Evolutionary conservation across 2,797 vertebrate genomes (phyloP).

Genomic region (Tauraco hartlaubi): DNA sequence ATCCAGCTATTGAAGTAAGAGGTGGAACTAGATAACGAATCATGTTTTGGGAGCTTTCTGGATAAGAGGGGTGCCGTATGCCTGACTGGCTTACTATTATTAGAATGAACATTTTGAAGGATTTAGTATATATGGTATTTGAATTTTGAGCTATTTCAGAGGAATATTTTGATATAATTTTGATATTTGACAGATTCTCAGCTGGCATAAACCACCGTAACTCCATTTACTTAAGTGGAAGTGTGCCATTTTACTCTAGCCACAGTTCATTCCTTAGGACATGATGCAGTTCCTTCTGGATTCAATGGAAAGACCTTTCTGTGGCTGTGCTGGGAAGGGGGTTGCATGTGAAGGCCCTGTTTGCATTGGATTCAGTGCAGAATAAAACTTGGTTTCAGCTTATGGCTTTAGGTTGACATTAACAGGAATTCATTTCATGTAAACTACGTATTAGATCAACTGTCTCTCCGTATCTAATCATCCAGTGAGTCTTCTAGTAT

Average conservation of each 20-base stretch:
- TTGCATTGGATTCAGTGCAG: not conserved
- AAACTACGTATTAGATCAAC: not conserved
- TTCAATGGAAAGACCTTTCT: not conserved
- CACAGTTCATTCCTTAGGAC: not conserved
- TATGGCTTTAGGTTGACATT: not conserved
- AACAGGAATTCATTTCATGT: not conserved
- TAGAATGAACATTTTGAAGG: not conserved
- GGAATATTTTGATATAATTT: not conserved
- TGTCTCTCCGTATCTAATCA: not conserved
- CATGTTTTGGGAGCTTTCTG: constrained; percentile 31
- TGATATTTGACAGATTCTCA: not conserved
- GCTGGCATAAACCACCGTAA: not conserved
- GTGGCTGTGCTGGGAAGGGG: not conserved
- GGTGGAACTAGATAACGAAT: not conserved
- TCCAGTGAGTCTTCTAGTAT: not conserved
- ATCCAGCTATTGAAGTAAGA: not conserved
- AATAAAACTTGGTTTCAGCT: not conserved
- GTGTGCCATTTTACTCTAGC: not conserved
- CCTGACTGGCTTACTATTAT: not conserved
- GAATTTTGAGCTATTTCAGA: not conserved
- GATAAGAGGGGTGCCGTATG: not conserved
- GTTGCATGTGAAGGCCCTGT: not conserved
- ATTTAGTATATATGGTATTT: not conserved
- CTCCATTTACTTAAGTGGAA: not conserved
- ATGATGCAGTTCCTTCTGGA: not conserved